Evolutionary conservation across 35 echinoderm and acorn worm species (phyloP).

Genomic region (Apostichopus japonicus): DNA sequence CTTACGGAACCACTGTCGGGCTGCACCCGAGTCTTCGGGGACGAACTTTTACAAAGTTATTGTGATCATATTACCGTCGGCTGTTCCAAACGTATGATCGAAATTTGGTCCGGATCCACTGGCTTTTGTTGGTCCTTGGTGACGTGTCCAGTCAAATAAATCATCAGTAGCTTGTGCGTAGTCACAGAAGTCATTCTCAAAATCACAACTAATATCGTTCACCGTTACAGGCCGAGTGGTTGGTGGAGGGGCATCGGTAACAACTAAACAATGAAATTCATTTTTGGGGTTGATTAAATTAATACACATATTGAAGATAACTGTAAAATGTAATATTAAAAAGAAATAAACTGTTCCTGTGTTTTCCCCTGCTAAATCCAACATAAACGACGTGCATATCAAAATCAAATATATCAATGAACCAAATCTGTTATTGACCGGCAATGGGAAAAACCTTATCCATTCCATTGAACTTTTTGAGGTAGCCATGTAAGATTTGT

Average conservation of each 20-base stretch:
- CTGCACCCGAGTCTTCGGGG: too few species aligned
- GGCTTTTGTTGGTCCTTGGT: conserved; percentile 4
- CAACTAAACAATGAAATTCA: conserved; percentile 7
- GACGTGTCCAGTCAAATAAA: conserved; percentile 41
- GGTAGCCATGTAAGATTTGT: too few species aligned
- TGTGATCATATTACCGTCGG: not conserved
- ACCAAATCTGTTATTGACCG: too few species aligned
- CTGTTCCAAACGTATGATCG: conserved; percentile 49
- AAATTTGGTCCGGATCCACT: conserved; percentile 27
- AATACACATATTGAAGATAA: not conserved
- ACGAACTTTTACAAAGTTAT: too few species aligned
- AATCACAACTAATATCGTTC: conserved; percentile 65
- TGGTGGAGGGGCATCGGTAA: conserved; percentile 4
- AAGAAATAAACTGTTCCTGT: not conserved
- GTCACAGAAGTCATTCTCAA: conserved; percentile 46
- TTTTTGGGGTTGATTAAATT: not conserved
- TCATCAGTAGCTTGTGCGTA: conserved; percentile 45
- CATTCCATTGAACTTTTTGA: too few species aligned
- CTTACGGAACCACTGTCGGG: too few species aligned
- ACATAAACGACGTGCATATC: too few species aligned
- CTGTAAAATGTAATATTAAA: not conserved
- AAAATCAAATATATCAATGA: too few species aligned
- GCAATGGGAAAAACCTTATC: too few species aligned
- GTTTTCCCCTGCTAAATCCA: too few species aligned
- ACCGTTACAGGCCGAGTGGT: not conserved